Evolutionary conservation across 2,888 invertebrate species (phyloP).

Genomic region (Selenia dentaria): DNA sequence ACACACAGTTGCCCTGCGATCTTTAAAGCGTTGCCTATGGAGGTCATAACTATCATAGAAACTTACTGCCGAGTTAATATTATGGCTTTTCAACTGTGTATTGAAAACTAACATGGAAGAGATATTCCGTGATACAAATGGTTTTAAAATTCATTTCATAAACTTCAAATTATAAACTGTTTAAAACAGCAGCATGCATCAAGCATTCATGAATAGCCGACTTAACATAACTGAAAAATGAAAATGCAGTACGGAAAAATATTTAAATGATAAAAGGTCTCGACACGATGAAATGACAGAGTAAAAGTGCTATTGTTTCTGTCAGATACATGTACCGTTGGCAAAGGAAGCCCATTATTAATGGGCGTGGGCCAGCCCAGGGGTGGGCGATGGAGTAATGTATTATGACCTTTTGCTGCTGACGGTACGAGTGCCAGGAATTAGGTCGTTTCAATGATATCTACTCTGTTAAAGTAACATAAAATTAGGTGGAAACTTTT

Average conservation of each 20-base stretch:
- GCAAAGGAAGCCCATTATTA: slow-evolving; percentile 74
- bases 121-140: no score
- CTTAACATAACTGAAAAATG: not conserved
- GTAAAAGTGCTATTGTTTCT: slow-evolving; percentile 70
- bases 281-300: slow-evolving; percentile 51
- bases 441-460: slow-evolving; percentile 22
- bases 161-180: no score
- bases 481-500: not conserved
- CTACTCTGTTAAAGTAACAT: not conserved
- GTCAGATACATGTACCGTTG: slow-evolving; percentile 70
- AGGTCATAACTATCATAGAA: no score
- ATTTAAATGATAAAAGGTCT: slow-evolving; percentile 40
- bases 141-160: no score
- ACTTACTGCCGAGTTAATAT: no score
- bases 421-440: slow-evolving; percentile 38
- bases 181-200: not conserved
- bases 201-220: not conserved
- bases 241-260: not conserved
- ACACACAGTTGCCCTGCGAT: no score
- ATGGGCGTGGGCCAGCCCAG: slow-evolving; percentile 61
- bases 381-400: slow-evolving; percentile 60
- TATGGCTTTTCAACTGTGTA: no score
- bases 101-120: no score
- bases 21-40: no score
- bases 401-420: slow-evolving; percentile 63